Conservation (phyloP, 2,113 vertebrate species). For the Hemibagrus wyckioides region DNA sequence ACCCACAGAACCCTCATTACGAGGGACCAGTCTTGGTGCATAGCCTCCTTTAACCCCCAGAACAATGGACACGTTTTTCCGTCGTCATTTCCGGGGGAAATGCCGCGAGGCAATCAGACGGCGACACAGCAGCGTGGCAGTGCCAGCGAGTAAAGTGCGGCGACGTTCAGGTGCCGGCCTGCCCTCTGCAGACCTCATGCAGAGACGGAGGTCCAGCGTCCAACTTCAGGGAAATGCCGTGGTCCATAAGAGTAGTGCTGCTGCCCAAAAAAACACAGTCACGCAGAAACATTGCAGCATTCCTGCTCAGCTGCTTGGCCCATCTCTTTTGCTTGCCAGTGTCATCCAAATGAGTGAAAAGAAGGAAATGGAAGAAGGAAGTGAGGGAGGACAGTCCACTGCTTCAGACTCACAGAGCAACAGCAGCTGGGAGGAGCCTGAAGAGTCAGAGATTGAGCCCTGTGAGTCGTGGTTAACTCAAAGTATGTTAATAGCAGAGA, state of each 20-base stretch:
- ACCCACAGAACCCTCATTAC: conserved; percentile 69
- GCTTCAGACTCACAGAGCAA: conserved; percentile 58
- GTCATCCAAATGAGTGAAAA: conserved; percentile 71
- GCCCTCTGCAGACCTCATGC: conserved; percentile 72
- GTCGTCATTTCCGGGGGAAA: conserved; percentile 79
- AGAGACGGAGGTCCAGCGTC: conserved; percentile 65
- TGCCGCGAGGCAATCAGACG: conserved; percentile 37
- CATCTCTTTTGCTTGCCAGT: conserved; percentile 76
- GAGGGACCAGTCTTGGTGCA: not conserved
- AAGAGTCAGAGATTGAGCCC: conserved; percentile 12
- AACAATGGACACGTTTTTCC: conserved; percentile 87
- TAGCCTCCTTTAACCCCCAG: conserved; percentile 17
- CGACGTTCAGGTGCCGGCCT: conserved; percentile 81
- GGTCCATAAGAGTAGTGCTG: not conserved
- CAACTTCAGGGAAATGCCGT: conserved; percentile 48
- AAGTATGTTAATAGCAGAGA: conserved; percentile 39
- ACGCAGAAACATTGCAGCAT: conserved; percentile 48
- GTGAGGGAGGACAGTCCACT: conserved; percentile 38
- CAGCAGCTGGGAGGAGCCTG: conserved; percentile 29
- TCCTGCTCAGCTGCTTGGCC: conserved; percentile 72
- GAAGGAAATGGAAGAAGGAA: conserved; percentile 34
- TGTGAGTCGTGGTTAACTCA: conserved; percentile 28
- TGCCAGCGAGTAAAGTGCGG: conserved; percentile 82
- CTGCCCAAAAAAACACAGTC: not conserved
- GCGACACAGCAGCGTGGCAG: conserved; percentile 55